Conservation (phyloP, 2,113 vertebrate genomes). For the Rhynchopsitta pachyrhyncha region DNA sequence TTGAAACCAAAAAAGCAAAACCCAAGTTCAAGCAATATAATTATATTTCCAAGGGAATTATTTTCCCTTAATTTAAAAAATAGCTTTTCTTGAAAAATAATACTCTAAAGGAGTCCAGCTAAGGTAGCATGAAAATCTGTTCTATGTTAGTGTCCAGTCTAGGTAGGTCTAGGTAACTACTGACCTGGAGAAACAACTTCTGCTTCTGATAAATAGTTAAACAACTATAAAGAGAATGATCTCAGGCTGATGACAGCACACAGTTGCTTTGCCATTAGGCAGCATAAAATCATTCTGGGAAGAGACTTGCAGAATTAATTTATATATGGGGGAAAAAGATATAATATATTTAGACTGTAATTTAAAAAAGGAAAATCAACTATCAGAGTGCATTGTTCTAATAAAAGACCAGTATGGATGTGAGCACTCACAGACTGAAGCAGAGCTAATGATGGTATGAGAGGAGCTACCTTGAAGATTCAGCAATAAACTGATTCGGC, state of each 20-base stretch:
- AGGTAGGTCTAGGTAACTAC: not conserved
- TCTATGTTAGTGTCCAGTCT: not conserved
- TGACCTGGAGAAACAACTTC: slow-evolving; percentile 32
- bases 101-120: not conserved
- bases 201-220: slow-evolving; percentile 33
- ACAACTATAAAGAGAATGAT: not conserved
- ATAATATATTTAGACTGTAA: not conserved
- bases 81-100: not conserved
- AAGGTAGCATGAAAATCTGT: not conserved
- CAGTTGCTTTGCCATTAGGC: not conserved
- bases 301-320: not conserved
- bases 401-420: not conserved
- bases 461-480: not conserved
- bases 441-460: not conserved
- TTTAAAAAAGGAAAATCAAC: not conserved
- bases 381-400: not conserved
- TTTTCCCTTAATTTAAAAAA: not conserved
- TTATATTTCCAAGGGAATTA: not conserved
- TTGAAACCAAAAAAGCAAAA: not conserved
- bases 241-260: not conserved
- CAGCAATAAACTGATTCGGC: not conserved
- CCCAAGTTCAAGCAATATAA: not conserved
- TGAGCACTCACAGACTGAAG: not conserved
- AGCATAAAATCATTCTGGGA: not conserved
- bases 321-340: not conserved